Evolutionary conservation across 2,888 invertebrate species (phyloP).

Genomic region (Luperina nickerlii): DNA sequence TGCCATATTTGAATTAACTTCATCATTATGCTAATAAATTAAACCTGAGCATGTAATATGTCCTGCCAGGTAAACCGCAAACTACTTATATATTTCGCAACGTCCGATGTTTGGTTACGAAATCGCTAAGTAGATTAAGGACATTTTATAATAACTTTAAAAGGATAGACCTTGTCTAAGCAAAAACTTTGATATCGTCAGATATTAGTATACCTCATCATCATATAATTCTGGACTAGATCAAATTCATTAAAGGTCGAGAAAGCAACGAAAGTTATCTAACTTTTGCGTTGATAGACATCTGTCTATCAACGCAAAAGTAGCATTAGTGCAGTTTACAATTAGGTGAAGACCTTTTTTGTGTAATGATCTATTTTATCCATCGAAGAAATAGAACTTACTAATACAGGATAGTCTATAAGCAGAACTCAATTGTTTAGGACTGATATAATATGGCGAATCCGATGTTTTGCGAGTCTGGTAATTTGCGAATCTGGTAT

Average conservation of each 20-base stretch:
- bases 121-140: conserved; percentile 15
- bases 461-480: too few species aligned
- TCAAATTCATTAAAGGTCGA: background rate
- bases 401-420: too few species aligned
- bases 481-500: too few species aligned
- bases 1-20: background rate
- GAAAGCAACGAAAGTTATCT: background rate
- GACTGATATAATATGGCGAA: too few species aligned
- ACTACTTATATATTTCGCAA: conserved; percentile 28
- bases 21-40: background rate
- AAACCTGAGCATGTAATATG: background rate
- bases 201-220: background rate
- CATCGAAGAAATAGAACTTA: too few species aligned
- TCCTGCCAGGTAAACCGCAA: conserved; percentile 29
- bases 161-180: background rate
- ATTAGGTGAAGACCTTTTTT: too few species aligned
- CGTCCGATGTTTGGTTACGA: conserved; percentile 6
- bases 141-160: conserved; percentile 10
- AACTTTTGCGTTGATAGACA: too few species aligned
- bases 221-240: background rate
- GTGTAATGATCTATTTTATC: too few species aligned
- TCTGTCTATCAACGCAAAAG: too few species aligned
- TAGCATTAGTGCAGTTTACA: too few species aligned
- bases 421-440: too few species aligned
- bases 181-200: background rate